These are phyloP conservation scores for Diarsia rubi DNA, from an alignment of 2,888 invertebrate genomes.

Conservation along the genomic window DNA sequence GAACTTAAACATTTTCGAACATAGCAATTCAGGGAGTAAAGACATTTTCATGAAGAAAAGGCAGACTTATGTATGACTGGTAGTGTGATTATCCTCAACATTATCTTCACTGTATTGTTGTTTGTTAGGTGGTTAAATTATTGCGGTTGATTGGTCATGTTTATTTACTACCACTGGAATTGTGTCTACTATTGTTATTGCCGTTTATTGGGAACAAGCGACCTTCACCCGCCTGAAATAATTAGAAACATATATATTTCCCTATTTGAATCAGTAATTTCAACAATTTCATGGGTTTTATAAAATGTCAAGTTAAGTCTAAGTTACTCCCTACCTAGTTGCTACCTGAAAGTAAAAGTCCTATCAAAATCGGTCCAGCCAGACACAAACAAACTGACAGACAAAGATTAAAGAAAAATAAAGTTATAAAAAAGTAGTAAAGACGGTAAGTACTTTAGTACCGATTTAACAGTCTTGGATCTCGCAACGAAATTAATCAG, in stretches of 20 bases:
- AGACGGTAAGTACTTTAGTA: too few species aligned
- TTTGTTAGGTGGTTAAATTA: neutral
- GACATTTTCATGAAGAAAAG: neutral
- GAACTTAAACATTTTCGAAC: neutral
- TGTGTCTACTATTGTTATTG: neutral
- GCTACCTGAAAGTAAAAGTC: neutral
- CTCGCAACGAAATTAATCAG: too few species aligned
- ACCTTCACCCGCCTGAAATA: neutral
- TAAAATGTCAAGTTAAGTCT: neutral
- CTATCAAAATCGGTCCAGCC: neutral
- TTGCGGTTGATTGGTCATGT: constrained; percentile 20
- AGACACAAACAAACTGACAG: neutral
- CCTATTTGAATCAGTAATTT: neutral
- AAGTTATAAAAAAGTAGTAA: too few species aligned
- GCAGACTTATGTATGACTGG: neutral
- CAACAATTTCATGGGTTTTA: neutral
- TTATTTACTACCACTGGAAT: constrained; percentile 9
- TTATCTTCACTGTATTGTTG: constrained; percentile 1
- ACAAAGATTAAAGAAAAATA: neutral
- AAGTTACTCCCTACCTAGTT: neutral
- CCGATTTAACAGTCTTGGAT: too few species aligned
- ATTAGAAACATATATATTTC: neutral
- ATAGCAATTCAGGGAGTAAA: neutral
- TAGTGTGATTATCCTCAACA: neutral
- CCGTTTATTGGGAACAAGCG: neutral